Evolutionary conservation across 2,888 invertebrate genomes (phyloP).

Genomic region (Lucinisca nassula): DNA sequence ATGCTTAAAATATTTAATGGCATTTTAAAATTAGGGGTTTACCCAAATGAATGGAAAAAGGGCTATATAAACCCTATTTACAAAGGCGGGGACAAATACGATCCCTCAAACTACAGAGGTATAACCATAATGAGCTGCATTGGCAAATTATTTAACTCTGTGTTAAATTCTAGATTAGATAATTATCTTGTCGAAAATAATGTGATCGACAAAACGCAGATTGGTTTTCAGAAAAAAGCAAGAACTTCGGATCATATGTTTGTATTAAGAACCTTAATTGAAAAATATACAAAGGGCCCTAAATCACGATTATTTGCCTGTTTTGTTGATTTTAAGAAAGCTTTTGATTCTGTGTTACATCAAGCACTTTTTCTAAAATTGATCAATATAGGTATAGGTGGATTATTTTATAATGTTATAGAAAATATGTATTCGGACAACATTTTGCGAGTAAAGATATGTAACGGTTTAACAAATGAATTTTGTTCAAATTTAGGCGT

Average conservation of each 20-base stretch:
- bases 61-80: too few relatives aligned
- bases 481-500: not conserved
- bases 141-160: not conserved
- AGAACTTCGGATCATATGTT: not conserved
- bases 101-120: not conserved
- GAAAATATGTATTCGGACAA: not conserved
- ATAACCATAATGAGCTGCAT: not conserved
- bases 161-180: not conserved
- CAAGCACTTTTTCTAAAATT: not conserved
- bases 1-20: too few relatives aligned
- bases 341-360: not conserved
- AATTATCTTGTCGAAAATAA: not conserved
- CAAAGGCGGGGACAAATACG: too few relatives aligned
- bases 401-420: not conserved
- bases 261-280: not conserved
- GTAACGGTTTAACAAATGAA: not conserved
- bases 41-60: too few relatives aligned
- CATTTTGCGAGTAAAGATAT: not conserved
- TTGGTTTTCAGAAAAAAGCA: not conserved
- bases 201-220: not conserved
- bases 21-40: too few relatives aligned
- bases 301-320: not conserved
- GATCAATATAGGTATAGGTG: not conserved
- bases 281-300: not conserved
- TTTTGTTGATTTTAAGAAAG: not conserved